Evolutionary conservation across 2,797 vertebrate genomes (phyloP).

Genomic region (Glossophaga mutica): DNA sequence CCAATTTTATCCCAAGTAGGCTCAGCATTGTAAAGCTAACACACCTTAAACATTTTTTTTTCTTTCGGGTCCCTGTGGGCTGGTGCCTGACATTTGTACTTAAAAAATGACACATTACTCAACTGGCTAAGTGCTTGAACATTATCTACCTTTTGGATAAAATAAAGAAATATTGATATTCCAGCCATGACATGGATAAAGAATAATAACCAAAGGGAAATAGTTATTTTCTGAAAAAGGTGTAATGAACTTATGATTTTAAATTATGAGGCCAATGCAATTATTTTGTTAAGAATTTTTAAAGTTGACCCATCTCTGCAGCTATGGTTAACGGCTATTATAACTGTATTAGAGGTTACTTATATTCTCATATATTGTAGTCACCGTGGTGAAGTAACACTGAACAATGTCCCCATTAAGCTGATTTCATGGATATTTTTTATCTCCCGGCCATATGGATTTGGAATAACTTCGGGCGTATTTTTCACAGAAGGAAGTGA

Average conservation of each 20-base stretch:
- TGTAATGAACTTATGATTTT: background rate
- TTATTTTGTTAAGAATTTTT: constrained; percentile 31
- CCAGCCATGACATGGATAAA: background rate
- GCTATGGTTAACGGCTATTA: background rate
- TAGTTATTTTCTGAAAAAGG: constrained; percentile 27
- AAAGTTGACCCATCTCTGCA: background rate
- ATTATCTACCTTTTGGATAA: constrained; percentile 55
- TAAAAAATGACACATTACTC: constrained; percentile 53
- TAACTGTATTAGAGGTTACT: background rate
- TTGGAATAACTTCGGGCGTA: constrained; percentile 59
- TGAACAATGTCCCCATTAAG: background rate
- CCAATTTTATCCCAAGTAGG: constrained; percentile 57
- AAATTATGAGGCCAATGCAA: background rate
- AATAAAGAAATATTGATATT: constrained; percentile 44
- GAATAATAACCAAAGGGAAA: background rate
- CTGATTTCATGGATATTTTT: constrained; percentile 27
- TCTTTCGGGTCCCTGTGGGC: constrained; percentile 21
- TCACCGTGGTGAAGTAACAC: background rate
- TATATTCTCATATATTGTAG: background rate
- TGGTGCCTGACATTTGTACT: constrained; percentile 48
- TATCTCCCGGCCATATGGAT: constrained; percentile 52
- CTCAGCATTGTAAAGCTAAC: constrained; percentile 54
- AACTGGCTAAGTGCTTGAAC: background rate
- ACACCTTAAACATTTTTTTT: constrained; percentile 56
- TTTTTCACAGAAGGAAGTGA: constrained; percentile 53